A percentile compares a stretch with the other conserved stretches of the same genome.
Conservation (phyloP, 2,113 vertebrate genomes). For the Cinclus cinclus region DNA sequence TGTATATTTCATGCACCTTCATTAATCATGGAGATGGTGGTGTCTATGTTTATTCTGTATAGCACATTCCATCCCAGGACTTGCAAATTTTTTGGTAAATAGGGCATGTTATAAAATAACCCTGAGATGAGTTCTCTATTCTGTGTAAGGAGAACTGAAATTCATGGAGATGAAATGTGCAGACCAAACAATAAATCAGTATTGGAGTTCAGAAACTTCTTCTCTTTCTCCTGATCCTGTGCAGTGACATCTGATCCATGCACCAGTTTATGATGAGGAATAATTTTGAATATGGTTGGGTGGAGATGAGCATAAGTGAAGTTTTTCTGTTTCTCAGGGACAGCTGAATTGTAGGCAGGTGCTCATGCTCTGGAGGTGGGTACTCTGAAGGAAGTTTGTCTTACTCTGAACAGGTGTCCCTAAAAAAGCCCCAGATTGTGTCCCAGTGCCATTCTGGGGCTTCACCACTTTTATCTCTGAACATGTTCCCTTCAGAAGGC, state of each 20-base stretch:
- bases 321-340: neutral
- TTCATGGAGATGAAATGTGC: neutral
- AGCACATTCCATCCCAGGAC: neutral
- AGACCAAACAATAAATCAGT: neutral
- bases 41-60: neutral
- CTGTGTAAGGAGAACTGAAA: neutral
- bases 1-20: neutral
- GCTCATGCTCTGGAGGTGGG: neutral
- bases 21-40: neutral
- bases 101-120: neutral
- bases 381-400: neutral
- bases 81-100: neutral
- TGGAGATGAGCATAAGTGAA: neutral
- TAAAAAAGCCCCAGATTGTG: neutral
- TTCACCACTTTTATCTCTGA: neutral
- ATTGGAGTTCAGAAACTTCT: neutral
- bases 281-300: neutral
- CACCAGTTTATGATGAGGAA: neutral
- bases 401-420: neutral
- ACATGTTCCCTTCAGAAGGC: neutral
- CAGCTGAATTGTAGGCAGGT: slow-evolving; percentile 16
- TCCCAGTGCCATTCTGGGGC: neutral
- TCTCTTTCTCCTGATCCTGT: neutral
- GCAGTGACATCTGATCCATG: neutral
- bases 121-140: neutral